Evolutionary conservation across 2,888 invertebrate species (phyloP).

Genomic region (Cordilura impudica): DNA sequence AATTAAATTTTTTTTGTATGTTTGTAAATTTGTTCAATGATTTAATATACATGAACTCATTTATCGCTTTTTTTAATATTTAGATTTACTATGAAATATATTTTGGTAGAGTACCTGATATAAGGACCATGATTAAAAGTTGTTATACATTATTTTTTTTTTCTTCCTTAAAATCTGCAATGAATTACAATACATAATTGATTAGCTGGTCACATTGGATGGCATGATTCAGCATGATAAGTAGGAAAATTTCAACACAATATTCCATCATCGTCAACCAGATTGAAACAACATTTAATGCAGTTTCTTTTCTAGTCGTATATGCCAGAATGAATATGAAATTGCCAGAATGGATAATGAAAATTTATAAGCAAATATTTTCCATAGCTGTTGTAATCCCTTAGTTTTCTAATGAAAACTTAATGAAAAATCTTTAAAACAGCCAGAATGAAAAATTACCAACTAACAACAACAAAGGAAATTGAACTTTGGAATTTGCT

Average conservation of each 20-base stretch:
- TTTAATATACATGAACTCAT: no score
- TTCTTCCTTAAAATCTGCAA: no score
- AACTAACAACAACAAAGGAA: neutral
- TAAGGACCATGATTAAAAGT: no score
- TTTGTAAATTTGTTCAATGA: no score
- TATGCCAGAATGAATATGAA: no score
- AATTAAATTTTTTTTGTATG: no score
- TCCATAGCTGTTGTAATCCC: neutral
- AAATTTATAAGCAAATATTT: slow-evolving; percentile 5
- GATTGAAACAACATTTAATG: neutral
- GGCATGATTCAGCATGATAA: neutral
- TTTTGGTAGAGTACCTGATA: no score
- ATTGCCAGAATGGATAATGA: slow-evolving; percentile 4
- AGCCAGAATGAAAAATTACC: neutral
- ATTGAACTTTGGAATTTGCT: slow-evolving; percentile 41
- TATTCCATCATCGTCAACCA: neutral
- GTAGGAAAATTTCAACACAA: neutral
- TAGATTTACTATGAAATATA: no score
- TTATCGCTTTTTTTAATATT: no score
- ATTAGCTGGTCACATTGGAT: neutral
- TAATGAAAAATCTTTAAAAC: slow-evolving; percentile 6
- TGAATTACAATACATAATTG: no score
- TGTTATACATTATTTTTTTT: no score
- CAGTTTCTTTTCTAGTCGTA: neutral
- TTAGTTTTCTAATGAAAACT: slow-evolving; percentile 3